A percentile compares a stretch with the other conserved stretches of the same genome.
phyloP scores from a whole-genome alignment of 2,888 invertebrate genomes.

The Scaptomyza parva region DNA sequence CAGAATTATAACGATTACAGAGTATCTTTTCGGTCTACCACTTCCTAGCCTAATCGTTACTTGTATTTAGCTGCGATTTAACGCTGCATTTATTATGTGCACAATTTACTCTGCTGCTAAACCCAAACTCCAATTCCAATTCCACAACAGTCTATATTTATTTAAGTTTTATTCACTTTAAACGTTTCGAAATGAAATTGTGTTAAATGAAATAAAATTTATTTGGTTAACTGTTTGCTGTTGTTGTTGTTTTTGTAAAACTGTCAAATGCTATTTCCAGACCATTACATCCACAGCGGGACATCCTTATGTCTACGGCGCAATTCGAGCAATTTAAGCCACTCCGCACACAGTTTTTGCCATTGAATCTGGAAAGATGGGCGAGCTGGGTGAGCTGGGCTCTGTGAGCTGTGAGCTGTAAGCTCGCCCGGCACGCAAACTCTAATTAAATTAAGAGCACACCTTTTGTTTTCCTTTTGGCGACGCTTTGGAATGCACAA shows the following conservation, averaged over 20 bases:
- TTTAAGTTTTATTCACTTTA: constrained; percentile 71
- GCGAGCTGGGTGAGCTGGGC: background rate
- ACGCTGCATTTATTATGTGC: constrained; percentile 63
- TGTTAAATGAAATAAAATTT: constrained; percentile 75
- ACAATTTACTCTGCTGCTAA: background rate
- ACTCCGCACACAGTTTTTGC: constrained; percentile 14
- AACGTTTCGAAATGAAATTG: constrained; percentile 67
- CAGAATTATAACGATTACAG: background rate
- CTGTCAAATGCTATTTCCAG: constrained; percentile 75
- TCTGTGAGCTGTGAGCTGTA: no score
- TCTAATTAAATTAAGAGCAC: constrained; percentile 80
- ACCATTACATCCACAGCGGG: constrained; percentile 65
- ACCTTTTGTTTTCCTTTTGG: constrained; percentile 58
- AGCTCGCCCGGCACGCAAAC: constrained; percentile 44
- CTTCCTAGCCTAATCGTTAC: no score
- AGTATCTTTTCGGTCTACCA: background rate
- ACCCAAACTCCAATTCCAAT: background rate
- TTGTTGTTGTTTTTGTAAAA: constrained; percentile 28
- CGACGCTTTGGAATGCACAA: constrained; percentile 53
- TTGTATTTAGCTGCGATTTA: constrained; percentile 56
- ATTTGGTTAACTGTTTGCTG: constrained; percentile 46
- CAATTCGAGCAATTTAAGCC: constrained; percentile 25
- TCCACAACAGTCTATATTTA: constrained; percentile 52
- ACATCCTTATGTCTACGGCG: constrained; percentile 29
- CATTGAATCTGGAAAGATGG: constrained; percentile 10